Evolutionary conservation across 1,140 invertebrate genomes (phyloP).

Genomic region (Pseudobourletiella spinata): DNA sequence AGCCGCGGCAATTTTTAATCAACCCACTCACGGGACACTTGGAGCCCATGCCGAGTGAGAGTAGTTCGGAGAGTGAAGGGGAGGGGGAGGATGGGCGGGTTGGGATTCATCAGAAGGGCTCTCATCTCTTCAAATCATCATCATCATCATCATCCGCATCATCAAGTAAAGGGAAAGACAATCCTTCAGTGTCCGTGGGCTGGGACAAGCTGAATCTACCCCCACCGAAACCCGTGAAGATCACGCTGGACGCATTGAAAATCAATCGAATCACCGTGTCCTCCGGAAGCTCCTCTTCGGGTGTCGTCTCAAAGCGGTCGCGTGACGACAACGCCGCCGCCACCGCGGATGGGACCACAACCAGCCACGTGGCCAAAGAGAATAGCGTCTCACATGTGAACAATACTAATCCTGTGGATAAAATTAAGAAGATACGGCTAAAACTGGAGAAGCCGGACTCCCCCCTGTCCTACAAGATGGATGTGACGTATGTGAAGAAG

Average conservation of each 20-base stretch:
- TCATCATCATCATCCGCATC: not conserved
- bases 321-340: not conserved
- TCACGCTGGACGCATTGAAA: not conserved
- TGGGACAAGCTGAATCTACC: constrained; percentile 3
- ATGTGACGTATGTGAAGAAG: constrained; percentile 58
- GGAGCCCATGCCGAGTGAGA: constrained; percentile 62
- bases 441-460: constrained; percentile 51
- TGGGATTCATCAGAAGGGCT: not conserved
- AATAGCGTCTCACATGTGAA: not conserved
- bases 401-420: constrained; percentile 1
- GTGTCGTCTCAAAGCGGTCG: not conserved
- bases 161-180: constrained; percentile 6
- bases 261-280: not conserved
- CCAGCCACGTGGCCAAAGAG: not conserved
- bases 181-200: not conserved
- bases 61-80: constrained; percentile 38
- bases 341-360: no score
- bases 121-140: not conserved
- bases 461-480: constrained; percentile 64
- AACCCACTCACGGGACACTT: constrained; percentile 78
- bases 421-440: not conserved
- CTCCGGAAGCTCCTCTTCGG: not conserved
- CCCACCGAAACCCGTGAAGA: constrained; percentile 3
- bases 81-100: constrained; percentile 23
- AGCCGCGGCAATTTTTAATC: constrained; percentile 58